Base-by-base conservation (phyloP, 2,888 invertebrate genomes). In the Napeogenes sylphis region DNA sequence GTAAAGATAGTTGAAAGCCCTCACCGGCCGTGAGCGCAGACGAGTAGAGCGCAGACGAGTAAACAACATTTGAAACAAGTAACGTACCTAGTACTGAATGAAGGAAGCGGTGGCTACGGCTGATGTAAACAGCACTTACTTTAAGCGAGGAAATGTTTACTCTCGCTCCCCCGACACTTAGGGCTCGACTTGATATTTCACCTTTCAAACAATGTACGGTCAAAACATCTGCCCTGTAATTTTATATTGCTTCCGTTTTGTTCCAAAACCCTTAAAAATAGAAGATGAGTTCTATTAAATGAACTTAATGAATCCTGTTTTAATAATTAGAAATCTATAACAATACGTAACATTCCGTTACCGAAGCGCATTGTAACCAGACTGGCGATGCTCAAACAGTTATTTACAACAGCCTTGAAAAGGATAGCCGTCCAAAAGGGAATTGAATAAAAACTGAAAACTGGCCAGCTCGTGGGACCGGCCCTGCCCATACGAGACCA, bases 391-490 rank as follows among this genome's bases (percentile, higher is more conserved):
- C 55, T 56, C 60, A 60, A 64, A 64, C 63, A 64, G 51, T 56
- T 67, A 69, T 67, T 68, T 65, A 65, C 61, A 65, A 53, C 63
- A 67, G 57, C 70, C 70, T 70, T 67, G 65, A 67, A 65, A 59
- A 57, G 55, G 46, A 61, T 64, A 56, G 46, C 58, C 58, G 32
- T 59, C 66, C 58, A 60, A 68, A 70, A 70, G 57, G 67, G 70
- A 57, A 55, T 32, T 46, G 58, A 55, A 65, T 68, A 71, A 71
- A 71, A 70, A 68, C 68, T 47, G 57, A 55, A 57, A 53, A 46
- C 56, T 61, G 45, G 62, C 46, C 30, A 64, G 57, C 60, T 68
- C 81, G 82, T 82, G 84, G 84, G 84, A 83, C 78, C 85, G 70
- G 73, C 75, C 75, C 75, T 73, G 72, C 71, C 75, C 55, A 38